phyloP scores from a whole-genome alignment of 2,797 vertebrate species.

The Oceanodroma leucorhoa region DNA sequence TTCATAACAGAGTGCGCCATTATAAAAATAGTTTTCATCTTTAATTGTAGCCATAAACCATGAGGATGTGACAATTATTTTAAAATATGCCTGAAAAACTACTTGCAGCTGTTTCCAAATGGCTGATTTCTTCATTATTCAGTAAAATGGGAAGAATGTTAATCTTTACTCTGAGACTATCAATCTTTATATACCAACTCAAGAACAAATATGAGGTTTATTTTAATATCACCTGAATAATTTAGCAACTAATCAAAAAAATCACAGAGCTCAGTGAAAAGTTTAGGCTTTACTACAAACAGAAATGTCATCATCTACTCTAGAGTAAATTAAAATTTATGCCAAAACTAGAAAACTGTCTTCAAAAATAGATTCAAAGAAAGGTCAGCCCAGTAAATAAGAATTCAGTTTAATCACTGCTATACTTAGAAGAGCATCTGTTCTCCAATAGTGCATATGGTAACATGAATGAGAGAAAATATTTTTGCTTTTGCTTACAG shows the following conservation, averaged over 20 bases:
- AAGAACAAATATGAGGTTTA: background rate
- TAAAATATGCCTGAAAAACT: background rate
- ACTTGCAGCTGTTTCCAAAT: background rate
- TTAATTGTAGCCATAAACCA: background rate
- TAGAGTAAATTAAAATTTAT: background rate
- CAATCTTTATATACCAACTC: background rate
- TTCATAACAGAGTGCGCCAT: background rate
- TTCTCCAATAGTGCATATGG: background rate
- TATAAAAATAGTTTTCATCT: background rate
- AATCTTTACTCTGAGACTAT: background rate
- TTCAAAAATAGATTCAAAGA: slow-evolving; percentile 33
- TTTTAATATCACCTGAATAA: background rate
- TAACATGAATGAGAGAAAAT: background rate
- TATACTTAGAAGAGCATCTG: slow-evolving; percentile 25
- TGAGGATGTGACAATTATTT: background rate
- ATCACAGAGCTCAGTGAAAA: background rate
- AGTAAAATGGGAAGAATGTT: background rate
- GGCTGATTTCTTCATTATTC: background rate
- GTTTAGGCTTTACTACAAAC: background rate
- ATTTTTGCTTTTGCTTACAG: background rate
- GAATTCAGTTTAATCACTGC: background rate
- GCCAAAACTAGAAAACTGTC: background rate
- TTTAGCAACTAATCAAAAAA: background rate
- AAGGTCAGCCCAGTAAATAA: background rate
- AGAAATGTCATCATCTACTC: background rate